Conservation (phyloP, 2,113 vertebrate genomes). For the Furnarius figulus region DNA sequence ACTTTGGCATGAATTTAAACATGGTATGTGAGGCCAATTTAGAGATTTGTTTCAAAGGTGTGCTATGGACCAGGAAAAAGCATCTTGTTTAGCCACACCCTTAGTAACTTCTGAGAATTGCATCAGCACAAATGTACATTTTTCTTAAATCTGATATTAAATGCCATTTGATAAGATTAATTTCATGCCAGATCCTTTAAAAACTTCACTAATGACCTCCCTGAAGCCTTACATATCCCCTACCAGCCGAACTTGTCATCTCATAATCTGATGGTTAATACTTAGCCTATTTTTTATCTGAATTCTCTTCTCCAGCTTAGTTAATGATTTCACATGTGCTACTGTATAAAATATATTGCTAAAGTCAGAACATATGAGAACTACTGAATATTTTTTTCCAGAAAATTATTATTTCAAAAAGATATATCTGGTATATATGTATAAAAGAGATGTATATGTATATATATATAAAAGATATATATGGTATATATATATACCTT, state of each 20-base stretch:
- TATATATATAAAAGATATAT: no score
- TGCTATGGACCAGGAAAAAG: not conserved
- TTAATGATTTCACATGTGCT: not conserved
- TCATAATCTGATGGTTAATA: not conserved
- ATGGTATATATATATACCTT: no score
- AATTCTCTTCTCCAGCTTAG: not conserved
- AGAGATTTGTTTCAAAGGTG: not conserved
- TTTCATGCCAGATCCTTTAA: not conserved
- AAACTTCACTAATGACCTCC: not conserved
- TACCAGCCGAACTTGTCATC: not conserved
- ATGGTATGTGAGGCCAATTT: rapidly evolving
- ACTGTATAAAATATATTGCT: not conserved
- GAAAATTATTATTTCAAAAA: not conserved
- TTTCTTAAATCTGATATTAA: not conserved
- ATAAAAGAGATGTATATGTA: no score
- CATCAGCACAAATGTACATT: not conserved
- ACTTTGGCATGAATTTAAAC: not conserved
- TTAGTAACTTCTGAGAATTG: not conserved
- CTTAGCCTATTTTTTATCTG: not conserved
- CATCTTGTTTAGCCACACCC: not conserved
- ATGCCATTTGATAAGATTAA: not conserved
- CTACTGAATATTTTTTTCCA: not conserved
- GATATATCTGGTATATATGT: rapidly evolving
- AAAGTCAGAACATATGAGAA: not conserved
- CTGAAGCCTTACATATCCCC: not conserved